A percentile compares a stretch with the other conserved stretches of the same genome.
Evolutionary conservation across 2,797 vertebrate genomes (phyloP).

Genomic region (Darevskia mixta): DNA sequence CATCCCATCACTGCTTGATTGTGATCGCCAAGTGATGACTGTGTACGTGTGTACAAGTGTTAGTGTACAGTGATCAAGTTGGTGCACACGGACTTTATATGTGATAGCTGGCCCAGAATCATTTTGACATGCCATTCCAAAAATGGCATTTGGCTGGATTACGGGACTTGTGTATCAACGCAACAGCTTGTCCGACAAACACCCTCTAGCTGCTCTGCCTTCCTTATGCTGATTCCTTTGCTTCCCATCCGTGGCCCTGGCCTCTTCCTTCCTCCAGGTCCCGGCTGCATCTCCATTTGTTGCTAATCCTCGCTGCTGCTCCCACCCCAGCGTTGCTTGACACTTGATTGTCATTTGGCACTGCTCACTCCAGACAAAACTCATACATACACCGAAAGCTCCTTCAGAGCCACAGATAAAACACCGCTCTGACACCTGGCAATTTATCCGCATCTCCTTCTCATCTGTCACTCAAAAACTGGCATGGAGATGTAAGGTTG

Average conservation of each 20-base stretch:
- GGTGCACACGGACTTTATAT: background rate
- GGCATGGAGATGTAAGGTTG: background rate
- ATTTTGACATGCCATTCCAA: background rate
- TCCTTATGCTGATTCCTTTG: rapidly evolving
- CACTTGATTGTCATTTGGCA: background rate
- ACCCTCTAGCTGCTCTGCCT: background rate
- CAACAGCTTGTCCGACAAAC: background rate
- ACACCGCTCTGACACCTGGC: background rate
- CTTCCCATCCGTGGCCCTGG: background rate
- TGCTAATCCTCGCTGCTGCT: background rate
- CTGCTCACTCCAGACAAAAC: rapidly evolving
- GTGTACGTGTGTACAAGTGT: background rate
- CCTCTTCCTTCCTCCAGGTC: background rate
- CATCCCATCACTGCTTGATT: too few relatives aligned
- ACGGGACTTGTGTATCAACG: background rate
- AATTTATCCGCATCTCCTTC: constrained; percentile 39
- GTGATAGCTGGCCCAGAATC: background rate
- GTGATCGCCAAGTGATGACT: too few relatives aligned
- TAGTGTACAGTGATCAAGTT: background rate
- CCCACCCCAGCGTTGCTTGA: rapidly evolving
- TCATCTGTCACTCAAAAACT: background rate
- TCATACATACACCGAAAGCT: background rate
- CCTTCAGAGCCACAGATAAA: background rate
- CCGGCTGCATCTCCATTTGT: background rate
- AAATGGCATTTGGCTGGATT: too few relatives aligned